phyloP scores from a whole-genome alignment of 2,797 vertebrate genomes.

The Dendrocincla tyrannina region DNA sequence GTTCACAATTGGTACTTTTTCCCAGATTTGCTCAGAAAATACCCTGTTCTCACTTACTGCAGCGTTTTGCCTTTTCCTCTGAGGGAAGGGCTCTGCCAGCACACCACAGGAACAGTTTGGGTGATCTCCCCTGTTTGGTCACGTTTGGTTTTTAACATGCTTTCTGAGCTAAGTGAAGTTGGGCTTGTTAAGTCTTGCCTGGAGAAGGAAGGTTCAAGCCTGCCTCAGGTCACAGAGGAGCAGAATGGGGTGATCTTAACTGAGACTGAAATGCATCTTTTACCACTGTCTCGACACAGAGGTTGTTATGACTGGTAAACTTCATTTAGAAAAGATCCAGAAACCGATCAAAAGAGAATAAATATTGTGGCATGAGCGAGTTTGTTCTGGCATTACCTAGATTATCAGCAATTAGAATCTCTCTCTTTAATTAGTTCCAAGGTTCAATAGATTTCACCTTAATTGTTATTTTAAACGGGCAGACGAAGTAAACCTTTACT shows the following conservation, averaged over 20 bases:
- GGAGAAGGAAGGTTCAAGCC: slow-evolving; percentile 36
- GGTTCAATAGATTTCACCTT: not conserved
- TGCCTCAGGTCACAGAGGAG: slow-evolving; percentile 49
- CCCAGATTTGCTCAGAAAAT: not conserved
- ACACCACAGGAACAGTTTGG: not conserved
- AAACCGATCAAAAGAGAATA: slow-evolving; percentile 40
- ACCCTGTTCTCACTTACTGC: not conserved
- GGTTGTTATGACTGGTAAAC: slow-evolving; percentile 46
- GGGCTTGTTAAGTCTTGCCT: slow-evolving; percentile 54
- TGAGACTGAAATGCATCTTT: slow-evolving; percentile 51
- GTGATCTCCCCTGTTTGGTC: not conserved
- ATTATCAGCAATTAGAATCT: not conserved
- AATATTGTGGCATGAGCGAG: not conserved
- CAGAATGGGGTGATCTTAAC: slow-evolving; percentile 61
- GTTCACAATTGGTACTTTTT: not conserved
- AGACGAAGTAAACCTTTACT: not conserved
- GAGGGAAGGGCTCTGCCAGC: not conserved
- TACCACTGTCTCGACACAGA: slow-evolving; percentile 51
- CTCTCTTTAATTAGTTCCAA: not conserved
- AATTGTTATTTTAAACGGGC: not conserved
- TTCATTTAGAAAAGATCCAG: slow-evolving; percentile 32
- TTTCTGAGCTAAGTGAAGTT: not conserved
- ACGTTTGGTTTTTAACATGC: not conserved
- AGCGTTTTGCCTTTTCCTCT: not conserved
- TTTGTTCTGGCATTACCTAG: not conserved